Evolutionary conservation across 2,797 vertebrate genomes (phyloP), one percentile per base, ranked within the genome.

Genomic region (Cossypha polioptera): DNA sequence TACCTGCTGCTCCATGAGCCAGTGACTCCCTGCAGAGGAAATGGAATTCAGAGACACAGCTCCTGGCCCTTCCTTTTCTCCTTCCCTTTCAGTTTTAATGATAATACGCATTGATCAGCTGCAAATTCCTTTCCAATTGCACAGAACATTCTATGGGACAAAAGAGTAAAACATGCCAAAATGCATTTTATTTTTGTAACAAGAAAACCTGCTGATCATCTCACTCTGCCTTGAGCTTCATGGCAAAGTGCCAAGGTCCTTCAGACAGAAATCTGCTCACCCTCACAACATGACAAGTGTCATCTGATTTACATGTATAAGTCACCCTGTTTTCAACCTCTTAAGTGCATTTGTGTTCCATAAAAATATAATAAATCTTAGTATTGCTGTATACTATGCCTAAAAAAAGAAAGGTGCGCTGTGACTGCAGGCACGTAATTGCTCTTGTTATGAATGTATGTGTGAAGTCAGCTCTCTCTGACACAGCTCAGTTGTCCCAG

Each of bases 361-460:
- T 36, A 66, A 79, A 92, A 73, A 14, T 6, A 7, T 55, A 61
- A 67, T 82, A 90, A 84, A 63, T 50, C n/a, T 65, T n/a, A 38
- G 31, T 33, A 59, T 9, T 35, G 42, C 54, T 71, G 31, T 68
- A 68, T 9, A n/a, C 35, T 18, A 45, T 4, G 9, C 73, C 19
- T 69, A 11, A 68, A 81, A 83, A 59, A 77, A 10, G n/a, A 25
- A 67, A 57, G 26, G 57, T 24, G 35, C 4, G 4, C 61, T 65
- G 48, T 67, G 54, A 84, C 42, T 26, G 43, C 21, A 33, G 67
- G 62, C 26, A 55, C 72, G 65, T 63, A 51, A 82, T 40, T 26
- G 45, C 33, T 71, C 7, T 36, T 19, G 45, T 38, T 42, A 82
- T 0, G 0, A 91, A 68, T 3, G 1, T 6, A 21, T 1, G 12